Base-by-base conservation (phyloP, 2,797 vertebrate genomes). In the Hippoglossus hippoglossus region DNA sequence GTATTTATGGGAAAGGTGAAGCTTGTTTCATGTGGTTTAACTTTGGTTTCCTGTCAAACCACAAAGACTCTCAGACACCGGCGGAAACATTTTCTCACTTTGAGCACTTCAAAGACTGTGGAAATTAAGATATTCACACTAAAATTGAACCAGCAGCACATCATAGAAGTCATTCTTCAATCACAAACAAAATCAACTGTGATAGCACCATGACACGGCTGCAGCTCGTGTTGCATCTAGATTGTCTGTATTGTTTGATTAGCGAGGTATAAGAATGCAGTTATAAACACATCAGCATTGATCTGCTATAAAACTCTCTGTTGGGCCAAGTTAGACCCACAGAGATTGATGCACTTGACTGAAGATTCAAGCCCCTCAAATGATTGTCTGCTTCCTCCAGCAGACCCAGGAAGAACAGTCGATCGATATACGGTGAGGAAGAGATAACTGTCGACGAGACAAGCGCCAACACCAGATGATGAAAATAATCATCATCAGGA, bases 31-130 rank as follows among this genome's bases (percentile, higher is more conserved):
- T 87, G 86, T 87, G 77, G 82, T 46, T 87, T 85, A 77, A 73
- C 44, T 31, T 63, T 73, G 71, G 85, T 85, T 89, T 88, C 82
- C 82, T 87, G 78, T 77, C 64, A 77, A 88, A 86, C 89, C 87
- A 67, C 86, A 91, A 79, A 80, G 51, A 72, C 60, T 74, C 68
- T 63, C 52, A 58, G 49, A 73, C 26, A 60, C 21, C 24, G 3
- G 15, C n/a, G 24, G 21, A 55, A 63, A 51, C 26, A 7, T 28
- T 28, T 51, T 70, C 70, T 76, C 68, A 76, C 65, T 62, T 15
- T 22, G 26, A 62, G 51, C 47, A 82, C 59, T 66, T 80, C 75
- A 82, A 74, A 78, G 77, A 58, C 26, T 47, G 50, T 25, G 65
- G 65, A 60, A 67, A 21, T 52, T 16, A 46, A 63, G 50, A 74